Evolutionary conservation across 2,888 invertebrate species (phyloP), one percentile per base, ranked within the genome.

Genomic region (Mystacides longicornis): DNA sequence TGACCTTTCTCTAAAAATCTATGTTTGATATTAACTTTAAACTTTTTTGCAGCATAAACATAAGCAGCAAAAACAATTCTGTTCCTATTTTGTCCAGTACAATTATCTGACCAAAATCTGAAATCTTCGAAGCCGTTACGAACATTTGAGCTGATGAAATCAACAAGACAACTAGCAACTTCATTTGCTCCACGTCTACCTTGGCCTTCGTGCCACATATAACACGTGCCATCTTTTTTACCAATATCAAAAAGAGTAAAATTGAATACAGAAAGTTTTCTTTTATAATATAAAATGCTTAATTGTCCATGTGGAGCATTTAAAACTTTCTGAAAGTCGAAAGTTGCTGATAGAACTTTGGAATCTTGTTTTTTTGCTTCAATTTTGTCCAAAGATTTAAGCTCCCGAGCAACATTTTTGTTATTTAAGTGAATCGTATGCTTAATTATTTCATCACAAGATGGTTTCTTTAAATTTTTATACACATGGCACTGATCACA

Each of bases 21-120:
- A n/a, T 43, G 43, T 43, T 43, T 43, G 7, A 43, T 43, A 5
- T 7, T 14, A 43, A 43, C 16, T 16, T 43, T 43, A 18, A 43
- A 18, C 16, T 11, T 5, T 43, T 43, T 43, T 14, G 16, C 7
- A 43, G 18, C 43, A 43, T 11, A 43, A 5, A 43, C 7, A 43
- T 43, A 43, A 43, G 16, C 7, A 11, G 43, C 18, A 43, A 43
- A 43, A 14, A 43, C 43, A 43, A 43, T 43, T 18, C 43, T 11
- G 16, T 43, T 43, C 18, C 7, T 7, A 43, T 43, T 43, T n/a
- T 43, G 43, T 7, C 43, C 43, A 43, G 43, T 16, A n/a, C 43
- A 43, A 43, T 43, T 43, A 16, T 43, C 43, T 43, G 43, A 43
- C 43, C 43, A 43, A 43, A 43, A 43, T 43, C 7, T 11, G 16